phyloP scores from a whole-genome alignment of 1,140 invertebrate genomes.

The Saccostrea echinata region DNA sequence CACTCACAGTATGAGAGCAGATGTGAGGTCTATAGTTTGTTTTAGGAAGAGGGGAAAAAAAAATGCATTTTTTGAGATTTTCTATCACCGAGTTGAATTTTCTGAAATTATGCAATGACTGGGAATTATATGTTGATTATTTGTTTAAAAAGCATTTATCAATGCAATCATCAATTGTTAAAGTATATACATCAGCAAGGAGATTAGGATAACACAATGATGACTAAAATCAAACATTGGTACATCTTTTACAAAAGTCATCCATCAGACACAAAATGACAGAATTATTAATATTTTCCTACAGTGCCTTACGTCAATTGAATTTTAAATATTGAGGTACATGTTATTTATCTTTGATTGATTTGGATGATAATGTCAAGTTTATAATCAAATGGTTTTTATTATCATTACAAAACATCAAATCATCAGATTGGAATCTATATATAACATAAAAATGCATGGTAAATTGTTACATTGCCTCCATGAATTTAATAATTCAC shows the following conservation, averaged over 20 bases:
- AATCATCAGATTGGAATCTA: not conserved
- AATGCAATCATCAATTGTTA: too few species aligned
- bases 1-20: not conserved
- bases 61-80: too few species aligned
- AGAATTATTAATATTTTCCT: constrained; percentile 15
- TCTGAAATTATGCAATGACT: not conserved
- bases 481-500: too few species aligned
- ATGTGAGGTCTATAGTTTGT: constrained; percentile 34
- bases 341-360: not conserved
- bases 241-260: not conserved
- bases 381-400: not conserved
- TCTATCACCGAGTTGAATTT: too few species aligned
- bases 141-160: not conserved
- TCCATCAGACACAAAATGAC: not conserved
- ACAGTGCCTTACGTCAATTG: not conserved
- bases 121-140: not conserved
- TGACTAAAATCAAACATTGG: not conserved
- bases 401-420: constrained; percentile 6
- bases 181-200: too few species aligned
- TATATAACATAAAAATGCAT: not conserved
- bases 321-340: not conserved
- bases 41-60: not conserved
- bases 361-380: constrained; percentile 6
- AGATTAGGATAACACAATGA: not conserved
- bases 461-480: too few species aligned